These are phyloP conservation scores for Tautogolabrus adspersus DNA, from an alignment of 2,113 vertebrate species.

Conservation along the genomic window DNA sequence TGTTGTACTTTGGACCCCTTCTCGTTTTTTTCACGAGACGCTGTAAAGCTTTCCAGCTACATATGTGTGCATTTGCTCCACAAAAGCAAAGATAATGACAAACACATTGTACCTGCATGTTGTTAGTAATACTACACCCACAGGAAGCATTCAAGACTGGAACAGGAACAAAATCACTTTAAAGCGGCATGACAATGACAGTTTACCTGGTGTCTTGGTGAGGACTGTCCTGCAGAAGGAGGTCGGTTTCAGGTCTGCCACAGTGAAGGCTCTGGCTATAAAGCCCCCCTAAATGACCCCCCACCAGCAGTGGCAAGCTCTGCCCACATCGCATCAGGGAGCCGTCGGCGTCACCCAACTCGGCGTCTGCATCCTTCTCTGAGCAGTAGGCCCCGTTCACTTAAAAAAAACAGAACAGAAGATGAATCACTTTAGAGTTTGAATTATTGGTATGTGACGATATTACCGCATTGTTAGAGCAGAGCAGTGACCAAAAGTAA, in stretches of 20 bases:
- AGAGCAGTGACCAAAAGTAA: constrained; percentile 17
- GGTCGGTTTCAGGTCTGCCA: constrained; percentile 80
- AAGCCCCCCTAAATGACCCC: constrained; percentile 80
- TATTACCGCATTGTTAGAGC: too few relatives aligned
- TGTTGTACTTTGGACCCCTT: constrained; percentile 46
- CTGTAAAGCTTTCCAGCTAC: constrained; percentile 30
- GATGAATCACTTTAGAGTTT: neutral
- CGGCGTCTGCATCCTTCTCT: constrained; percentile 85
- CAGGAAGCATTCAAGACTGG: constrained; percentile 33
- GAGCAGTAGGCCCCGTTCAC: constrained; percentile 85
- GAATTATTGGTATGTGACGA: neutral
- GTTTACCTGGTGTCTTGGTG: constrained; percentile 86
- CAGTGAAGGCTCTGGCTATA: constrained; percentile 82
- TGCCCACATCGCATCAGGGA: constrained; percentile 84
- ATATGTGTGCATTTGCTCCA: constrained; percentile 36
- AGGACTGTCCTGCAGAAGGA: constrained; percentile 79
- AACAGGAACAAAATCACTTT: constrained; percentile 22
- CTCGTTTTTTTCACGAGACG: constrained; percentile 33
- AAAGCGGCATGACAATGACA: constrained; percentile 12
- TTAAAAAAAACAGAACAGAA: constrained; percentile 65
- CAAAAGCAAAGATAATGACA: constrained; percentile 49
- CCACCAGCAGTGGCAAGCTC: constrained; percentile 79
- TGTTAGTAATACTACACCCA: constrained; percentile 41
- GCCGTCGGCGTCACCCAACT: constrained; percentile 79
- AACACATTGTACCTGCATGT: constrained; percentile 53